These are phyloP conservation scores for Meiosimyza platycephala DNA, from an alignment of 2,888 invertebrate genomes.

Conservation along the genomic window DNA sequence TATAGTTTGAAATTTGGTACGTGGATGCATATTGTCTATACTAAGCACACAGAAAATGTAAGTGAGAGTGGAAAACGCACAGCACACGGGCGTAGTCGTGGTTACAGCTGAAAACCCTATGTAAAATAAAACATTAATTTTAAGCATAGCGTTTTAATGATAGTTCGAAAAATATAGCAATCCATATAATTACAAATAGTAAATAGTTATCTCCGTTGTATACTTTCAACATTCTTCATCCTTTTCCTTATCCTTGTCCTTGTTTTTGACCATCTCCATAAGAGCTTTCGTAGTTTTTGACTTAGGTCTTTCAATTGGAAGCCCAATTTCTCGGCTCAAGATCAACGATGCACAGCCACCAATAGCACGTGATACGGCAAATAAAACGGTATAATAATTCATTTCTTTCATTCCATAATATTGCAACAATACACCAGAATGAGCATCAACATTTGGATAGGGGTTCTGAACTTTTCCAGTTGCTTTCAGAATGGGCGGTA, in stretches of 20 bases:
- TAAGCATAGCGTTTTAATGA: too few species aligned
- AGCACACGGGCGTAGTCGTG: too few species aligned
- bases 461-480: slow-evolving; percentile 88
- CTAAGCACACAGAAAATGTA: too few species aligned
- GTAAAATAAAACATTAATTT: too few species aligned
- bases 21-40: too few species aligned
- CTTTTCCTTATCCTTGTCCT: neutral
- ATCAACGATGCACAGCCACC: slow-evolving; percentile 81
- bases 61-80: neutral
- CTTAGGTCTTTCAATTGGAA: slow-evolving; percentile 83
- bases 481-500: slow-evolving; percentile 79
- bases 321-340: slow-evolving; percentile 80
- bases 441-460: slow-evolving; percentile 90
- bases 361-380: slow-evolving; percentile 85
- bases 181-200: too few species aligned
- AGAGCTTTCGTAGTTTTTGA: slow-evolving; percentile 74
- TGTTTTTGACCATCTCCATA: slow-evolving; percentile 45
- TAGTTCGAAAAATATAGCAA: too few species aligned
- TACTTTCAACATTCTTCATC: neutral
- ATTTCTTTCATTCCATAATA: slow-evolving; percentile 85
- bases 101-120: too few species aligned
- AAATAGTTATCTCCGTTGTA: too few species aligned
- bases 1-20: too few species aligned
- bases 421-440: slow-evolving; percentile 83
- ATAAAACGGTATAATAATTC: slow-evolving; percentile 87